Base-by-base conservation (phyloP, 2,113 vertebrate species). In the Benitochromis conjunctus region DNA sequence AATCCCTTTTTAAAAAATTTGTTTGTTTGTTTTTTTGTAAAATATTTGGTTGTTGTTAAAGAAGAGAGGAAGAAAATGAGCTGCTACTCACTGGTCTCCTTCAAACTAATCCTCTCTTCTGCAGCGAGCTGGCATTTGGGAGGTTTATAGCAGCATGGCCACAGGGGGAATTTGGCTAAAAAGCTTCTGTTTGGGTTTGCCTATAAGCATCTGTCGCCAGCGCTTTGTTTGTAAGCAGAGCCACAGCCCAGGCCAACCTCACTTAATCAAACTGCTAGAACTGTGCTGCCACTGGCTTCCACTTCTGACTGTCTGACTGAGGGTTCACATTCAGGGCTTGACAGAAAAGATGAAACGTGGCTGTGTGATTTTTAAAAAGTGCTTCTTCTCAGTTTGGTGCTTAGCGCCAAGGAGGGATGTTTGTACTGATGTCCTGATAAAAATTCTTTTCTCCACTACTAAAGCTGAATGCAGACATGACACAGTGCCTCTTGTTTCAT, bases 241-340 rank as follows among this genome's bases (percentile, higher is more conserved):
- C 79, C 41, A 6, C 19, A 53, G 18, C 36, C 12, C 8, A 16
- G 76, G 60, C 80, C 80, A 57, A 31, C 38, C 24, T 78, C 9
- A 19, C 66, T 92, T 94, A 82, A 92, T 93, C 85, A 93, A 95
- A 94, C 71, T 84, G 86, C 88, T 92, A 92, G 94, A 92, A 88
- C 60, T 57, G 7, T 55, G 43, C 80, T 41, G 62, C 76, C 5
- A 57, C 85, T 48, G 66, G 43, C 26, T 62, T 66, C 9, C 16
- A 19, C 26, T 51, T 9, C 24, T 19, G 48, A 66, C 26, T 48
- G 60, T 12, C 83, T 26, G 26, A 56, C 81, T 83, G 60, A 82
- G 74, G 26, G 58, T 85, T 87, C 64, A 18, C 7, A 31, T 71
- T 53, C 64, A 12, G 36, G 3, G 21, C 36, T 48, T 10, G 76